Evolutionary conservation across 2,113 vertebrate species (phyloP), one percentile per base, ranked within the genome.

Genomic region (Eleginops maclovinus): DNA sequence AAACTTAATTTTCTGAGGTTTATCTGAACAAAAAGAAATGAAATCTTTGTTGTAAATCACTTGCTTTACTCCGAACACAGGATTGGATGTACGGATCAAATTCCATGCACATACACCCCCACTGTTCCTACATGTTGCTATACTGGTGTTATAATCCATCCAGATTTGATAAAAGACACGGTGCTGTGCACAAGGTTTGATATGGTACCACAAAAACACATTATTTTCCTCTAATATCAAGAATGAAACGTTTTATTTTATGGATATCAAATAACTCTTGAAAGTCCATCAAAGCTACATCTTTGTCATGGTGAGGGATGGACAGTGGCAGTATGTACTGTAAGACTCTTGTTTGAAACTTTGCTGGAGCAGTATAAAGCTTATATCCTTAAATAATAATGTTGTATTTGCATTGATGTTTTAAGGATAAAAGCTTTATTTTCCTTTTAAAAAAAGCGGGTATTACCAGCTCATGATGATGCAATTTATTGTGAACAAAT

Each of bases 61-160:
- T 70, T 36, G 41, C 62, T 74, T 77, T 31, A 31, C 36, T 49
- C 22, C 16, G 58, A 44, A 8, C 61, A 60, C 44, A 58, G 2
- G 70, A 77, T 28, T 47, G 59, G 54, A 72, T 40, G 65, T 77
- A 73, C 53, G 79, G 53, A 80, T 82, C 68, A 62, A 4, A 87
- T 71, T 87, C 74, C 54, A 56, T 77, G 65, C 72, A 77, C 77
- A 72, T 17, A 17, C 53, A 15, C 68, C 40, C 41, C 31, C 59
- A 50, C 66, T 68, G 70, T 59, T n/a, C n/a, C n/a, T n/a, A n/a
- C n/a, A n/a, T n/a, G n/a, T n/a, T n/a, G n/a, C n/a, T n/a, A n/a
- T n/a, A n/a, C 82, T 31, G 10, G 31, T 50, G 53, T 55, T 28
- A 77, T 79, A 50, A 69, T 69, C 16, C 62, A 75, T 83, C 67